Evolutionary conservation across 2,113 vertebrate species (phyloP).

Genomic region (Probosciger aterrimus): DNA sequence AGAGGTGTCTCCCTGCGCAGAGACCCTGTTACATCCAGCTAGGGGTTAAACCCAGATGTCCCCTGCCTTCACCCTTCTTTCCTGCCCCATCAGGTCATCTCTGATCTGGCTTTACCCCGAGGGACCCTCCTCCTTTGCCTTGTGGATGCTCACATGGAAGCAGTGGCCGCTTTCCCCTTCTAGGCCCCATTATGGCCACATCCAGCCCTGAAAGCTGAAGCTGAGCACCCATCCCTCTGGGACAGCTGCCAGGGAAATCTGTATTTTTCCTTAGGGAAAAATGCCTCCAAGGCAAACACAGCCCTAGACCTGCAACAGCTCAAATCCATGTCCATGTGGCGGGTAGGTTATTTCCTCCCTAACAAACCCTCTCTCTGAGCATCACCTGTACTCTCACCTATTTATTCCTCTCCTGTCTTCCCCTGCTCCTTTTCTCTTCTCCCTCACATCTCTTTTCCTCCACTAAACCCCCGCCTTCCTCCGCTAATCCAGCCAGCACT

Average conservation of each 20-base stretch:
- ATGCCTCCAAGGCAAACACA: not conserved
- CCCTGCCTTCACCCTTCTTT: not conserved
- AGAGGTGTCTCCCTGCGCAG: not conserved
- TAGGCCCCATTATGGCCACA: accelerated
- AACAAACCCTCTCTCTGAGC: not conserved
- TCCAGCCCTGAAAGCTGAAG: not conserved
- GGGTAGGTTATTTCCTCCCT: not conserved
- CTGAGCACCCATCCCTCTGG: not conserved
- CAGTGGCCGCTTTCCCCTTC: not conserved
- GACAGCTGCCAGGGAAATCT: not conserved
- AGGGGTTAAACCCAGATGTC: not conserved
- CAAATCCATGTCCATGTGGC: accelerated
- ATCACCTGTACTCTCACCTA: not conserved
- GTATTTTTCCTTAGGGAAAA: not conserved
- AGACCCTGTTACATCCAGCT: not conserved
- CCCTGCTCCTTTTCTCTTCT: not conserved
- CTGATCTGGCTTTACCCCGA: not conserved
- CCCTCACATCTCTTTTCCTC: not conserved
- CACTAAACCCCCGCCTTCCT: not conserved
- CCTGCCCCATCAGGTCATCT: not conserved
- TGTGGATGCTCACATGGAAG: not conserved
- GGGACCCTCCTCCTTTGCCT: not conserved
- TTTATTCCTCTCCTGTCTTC: not conserved
- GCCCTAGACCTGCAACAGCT: not conserved
- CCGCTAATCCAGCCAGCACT: not conserved